A percentile compares a stretch with the other conserved stretches of the same genome.
These are phyloP conservation scores for Atherinomorus stipes DNA, from an alignment of 2,113 vertebrate genomes.

Conservation along the genomic window DNA sequence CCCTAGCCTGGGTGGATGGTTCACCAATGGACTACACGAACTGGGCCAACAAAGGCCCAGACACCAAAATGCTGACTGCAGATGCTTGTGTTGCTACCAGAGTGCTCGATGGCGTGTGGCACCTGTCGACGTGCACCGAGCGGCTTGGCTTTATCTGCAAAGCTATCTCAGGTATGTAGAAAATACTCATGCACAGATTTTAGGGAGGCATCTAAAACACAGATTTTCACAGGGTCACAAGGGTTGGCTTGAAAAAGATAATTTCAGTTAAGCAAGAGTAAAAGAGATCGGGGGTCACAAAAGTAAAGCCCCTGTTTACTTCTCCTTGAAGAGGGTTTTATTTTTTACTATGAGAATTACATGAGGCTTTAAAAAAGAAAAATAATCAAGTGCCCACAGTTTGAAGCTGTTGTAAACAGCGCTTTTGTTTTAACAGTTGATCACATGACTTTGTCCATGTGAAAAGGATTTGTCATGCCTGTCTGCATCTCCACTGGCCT, in stretches of 20 bases:
- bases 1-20: constrained; percentile 87
- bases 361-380: background rate
- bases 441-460: background rate
- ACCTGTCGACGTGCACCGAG: constrained; percentile 83
- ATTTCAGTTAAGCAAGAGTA: too few relatives aligned
- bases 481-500: background rate
- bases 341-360: background rate
- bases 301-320: background rate
- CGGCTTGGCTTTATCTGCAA: constrained; percentile 90
- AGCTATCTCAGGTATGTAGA: constrained; percentile 83
- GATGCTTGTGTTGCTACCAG: constrained; percentile 85
- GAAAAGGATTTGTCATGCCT: background rate
- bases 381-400: background rate
- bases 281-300: background rate
- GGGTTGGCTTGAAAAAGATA: background rate
- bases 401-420: background rate
- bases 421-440: background rate
- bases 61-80: constrained; percentile 71
- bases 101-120: constrained; percentile 87
- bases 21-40: constrained; percentile 87
- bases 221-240: too few relatives aligned
- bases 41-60: constrained; percentile 87
- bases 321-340: background rate
- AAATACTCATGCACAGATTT: background rate
- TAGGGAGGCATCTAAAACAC: background rate